Evolutionary conservation across 2,113 vertebrate genomes (phyloP), one percentile per base, ranked within the genome.

Genomic region (Melanerpes formicivorus): DNA sequence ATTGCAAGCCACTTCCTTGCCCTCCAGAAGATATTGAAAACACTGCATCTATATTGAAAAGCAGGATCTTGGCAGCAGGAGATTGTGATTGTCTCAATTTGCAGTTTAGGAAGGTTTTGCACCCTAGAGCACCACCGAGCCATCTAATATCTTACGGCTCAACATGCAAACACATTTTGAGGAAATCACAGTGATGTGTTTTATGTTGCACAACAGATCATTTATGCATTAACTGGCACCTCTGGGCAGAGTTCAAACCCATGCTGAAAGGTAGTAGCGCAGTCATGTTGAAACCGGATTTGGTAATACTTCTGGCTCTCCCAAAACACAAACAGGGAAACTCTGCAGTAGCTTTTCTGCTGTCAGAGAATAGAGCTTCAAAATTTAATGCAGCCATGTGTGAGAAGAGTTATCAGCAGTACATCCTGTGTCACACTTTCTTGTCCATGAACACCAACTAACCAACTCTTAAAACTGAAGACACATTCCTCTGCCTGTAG

Each of bases 241-340:
- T 77, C 56, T 1, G 56, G 52, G 54, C 71, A 94, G 60, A 82
- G 89, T 82, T 82, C 81, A 82, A 66, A 82, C 23, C 60, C 32
- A 11, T 8, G 37, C 37, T 32, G 56, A 90, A 94, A 84, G 40
- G 30, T 9, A 73, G 30, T 9, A 73, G 40, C 1, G 12, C 34
- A 82, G 90, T 78, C 69, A 42, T 17, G 7, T n/a, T 77, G 84
- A 87, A 95, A 87, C 42, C 48, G 17, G n/a, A 52, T 87, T 92
- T 81, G 29, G 52, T 34, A 92, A 87, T 26, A 87, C 8, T 18
- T 22, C 54, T 73, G 46, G 44, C 64, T 66, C 59, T 76, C 52
- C 60, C 72, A 81, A 32, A 25, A 26, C 82, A 73, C 52, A 64
- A 50, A 64, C 13, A 14, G 19, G 67, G 56, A 93, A 89, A 73